phyloP scores from a whole-genome alignment of 2,888 invertebrate species.

The Cantharis rustica region DNA sequence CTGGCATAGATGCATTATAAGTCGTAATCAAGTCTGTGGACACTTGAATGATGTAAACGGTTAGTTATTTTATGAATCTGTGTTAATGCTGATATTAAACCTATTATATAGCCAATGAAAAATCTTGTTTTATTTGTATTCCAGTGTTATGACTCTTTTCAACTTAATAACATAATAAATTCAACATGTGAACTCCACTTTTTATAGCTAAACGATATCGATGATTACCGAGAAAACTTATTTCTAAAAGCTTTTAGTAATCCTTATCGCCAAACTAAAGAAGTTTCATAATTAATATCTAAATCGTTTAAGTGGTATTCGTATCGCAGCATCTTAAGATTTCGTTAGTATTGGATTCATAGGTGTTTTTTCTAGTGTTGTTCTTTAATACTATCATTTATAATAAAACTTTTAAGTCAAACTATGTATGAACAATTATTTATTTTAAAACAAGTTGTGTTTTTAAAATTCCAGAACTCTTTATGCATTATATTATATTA shows the following conservation, averaged over 20 bases:
- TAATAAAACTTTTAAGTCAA: not conserved
- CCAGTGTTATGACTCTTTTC: conserved; percentile 50
- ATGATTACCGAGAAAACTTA: conserved; percentile 29
- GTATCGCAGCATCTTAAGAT: not conserved
- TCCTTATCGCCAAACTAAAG: not conserved
- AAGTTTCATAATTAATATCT: conserved; percentile 1
- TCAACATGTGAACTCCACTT: conserved; percentile 55
- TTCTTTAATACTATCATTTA: not conserved
- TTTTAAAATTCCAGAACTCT: not conserved
- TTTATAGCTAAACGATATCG: conserved; percentile 35
- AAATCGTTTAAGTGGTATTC: not conserved
- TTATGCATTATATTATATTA: too few relatives aligned
- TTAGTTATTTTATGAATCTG: conserved; percentile 41
- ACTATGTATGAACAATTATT: not conserved
- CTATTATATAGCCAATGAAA: conserved; percentile 42
- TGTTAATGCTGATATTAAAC: conserved; percentile 44
- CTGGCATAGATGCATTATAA: conserved; percentile 36
- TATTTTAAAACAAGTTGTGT: not conserved
- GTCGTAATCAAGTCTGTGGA: conserved; percentile 30
- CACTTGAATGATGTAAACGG: conserved; percentile 38
- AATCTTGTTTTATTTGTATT: conserved; percentile 44
- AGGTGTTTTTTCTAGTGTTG: not conserved
- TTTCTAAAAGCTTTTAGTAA: conserved; percentile 30
- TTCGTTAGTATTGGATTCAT: not conserved
- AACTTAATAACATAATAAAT: conserved; percentile 55